Conservation (phyloP, 2,797 vertebrate genomes). For the Gallinago stenura region DNA sequence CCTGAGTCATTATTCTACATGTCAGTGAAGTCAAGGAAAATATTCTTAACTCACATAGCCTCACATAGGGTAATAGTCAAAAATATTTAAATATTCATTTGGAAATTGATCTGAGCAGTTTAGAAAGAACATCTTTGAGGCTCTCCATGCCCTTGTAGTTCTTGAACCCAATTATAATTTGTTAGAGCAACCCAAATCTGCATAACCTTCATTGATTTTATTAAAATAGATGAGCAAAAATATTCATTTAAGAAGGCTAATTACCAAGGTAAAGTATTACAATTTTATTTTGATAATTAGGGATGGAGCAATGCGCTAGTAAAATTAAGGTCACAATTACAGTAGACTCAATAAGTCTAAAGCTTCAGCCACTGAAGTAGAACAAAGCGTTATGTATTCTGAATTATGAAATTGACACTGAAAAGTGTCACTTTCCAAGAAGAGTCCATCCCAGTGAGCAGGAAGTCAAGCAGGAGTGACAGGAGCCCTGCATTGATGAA, state of each 20-base stretch:
- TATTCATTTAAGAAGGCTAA: constrained; percentile 8
- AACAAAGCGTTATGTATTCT: neutral
- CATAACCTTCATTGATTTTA: neutral
- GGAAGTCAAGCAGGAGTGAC: neutral
- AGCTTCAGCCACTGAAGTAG: neutral
- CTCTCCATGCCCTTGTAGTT: neutral
- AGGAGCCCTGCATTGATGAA: neutral
- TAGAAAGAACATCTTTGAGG: neutral
- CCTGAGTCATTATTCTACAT: neutral
- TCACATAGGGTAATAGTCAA: neutral
- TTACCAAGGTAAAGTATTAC: neutral
- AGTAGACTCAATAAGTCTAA: neutral
- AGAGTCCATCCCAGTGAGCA: accelerated
- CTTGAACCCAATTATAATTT: neutral
- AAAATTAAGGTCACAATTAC: constrained; percentile 28
- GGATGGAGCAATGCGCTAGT: neutral
- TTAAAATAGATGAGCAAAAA: constrained; percentile 43
- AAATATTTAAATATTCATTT: neutral
- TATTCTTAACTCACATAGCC: neutral
- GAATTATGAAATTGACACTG: neutral
- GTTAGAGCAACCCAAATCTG: neutral
- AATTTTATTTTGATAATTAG: constrained; percentile 44
- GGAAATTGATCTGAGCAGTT: neutral
- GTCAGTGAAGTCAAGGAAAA: neutral
- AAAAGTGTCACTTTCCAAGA: neutral